A percentile compares a stretch with the other conserved stretches of the same genome.
Evolutionary conservation across 2,888 invertebrate genomes (phyloP).

Genomic region (Nephrocerus scutellatus): DNA sequence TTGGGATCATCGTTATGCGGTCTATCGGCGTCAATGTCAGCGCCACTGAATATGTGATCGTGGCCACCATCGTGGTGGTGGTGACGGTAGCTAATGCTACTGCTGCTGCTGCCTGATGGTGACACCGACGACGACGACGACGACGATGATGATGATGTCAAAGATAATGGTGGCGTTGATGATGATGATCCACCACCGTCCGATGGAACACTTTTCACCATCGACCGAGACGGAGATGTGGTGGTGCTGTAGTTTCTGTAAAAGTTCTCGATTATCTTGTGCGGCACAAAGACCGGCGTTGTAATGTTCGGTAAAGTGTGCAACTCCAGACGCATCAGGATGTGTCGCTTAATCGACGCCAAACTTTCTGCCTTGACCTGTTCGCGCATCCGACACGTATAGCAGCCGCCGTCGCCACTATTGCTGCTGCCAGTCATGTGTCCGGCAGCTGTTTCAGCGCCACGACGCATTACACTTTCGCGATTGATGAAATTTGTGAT

Average conservation of each 20-base stretch:
- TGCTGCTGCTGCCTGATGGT: neutral
- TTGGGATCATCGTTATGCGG: slow-evolving; percentile 26
- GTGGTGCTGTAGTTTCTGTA: slow-evolving; percentile 35
- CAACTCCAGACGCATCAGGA: slow-evolving; percentile 58
- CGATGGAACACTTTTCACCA: neutral
- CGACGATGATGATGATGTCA: neutral
- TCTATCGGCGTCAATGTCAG: slow-evolving; percentile 4
- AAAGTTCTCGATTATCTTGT: slow-evolving; percentile 50
- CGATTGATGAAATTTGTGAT: slow-evolving; percentile 29
- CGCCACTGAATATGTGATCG: neutral
- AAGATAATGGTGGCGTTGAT: neutral
- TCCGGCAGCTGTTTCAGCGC: neutral
- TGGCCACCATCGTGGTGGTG: neutral
- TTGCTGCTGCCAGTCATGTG: neutral
- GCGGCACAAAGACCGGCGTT: slow-evolving; percentile 53
- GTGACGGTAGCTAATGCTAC: too few relatives aligned
- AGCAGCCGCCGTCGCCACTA: slow-evolving; percentile 42
- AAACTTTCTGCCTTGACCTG: slow-evolving; percentile 56
- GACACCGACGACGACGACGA: neutral
- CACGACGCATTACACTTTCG: slow-evolving; percentile 28
- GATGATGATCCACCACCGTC: neutral
- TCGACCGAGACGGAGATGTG: neutral
- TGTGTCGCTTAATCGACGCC: slow-evolving; percentile 58
- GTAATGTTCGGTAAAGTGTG: slow-evolving; percentile 59
- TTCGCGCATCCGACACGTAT: slow-evolving; percentile 53